Percentiles rank a stretch among this genome's conserved stretches.
phyloP scores from a whole-genome alignment of 2,888 invertebrate species.

The Cephalotes varians region DNA sequence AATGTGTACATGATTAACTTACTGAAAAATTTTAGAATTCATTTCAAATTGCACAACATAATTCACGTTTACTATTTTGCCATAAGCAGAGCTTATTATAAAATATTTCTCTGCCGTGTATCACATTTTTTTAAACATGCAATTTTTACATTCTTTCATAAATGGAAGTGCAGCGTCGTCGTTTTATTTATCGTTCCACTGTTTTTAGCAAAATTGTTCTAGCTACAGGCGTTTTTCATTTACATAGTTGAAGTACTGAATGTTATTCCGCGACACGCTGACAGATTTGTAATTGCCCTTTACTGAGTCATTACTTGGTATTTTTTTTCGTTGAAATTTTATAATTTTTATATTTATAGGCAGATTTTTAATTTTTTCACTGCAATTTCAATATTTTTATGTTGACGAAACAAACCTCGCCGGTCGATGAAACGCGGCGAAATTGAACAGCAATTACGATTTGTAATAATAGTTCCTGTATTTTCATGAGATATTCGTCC shows the following conservation, averaged over 20 bases:
- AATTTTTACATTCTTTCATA: slow-evolving; percentile 22
- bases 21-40: neutral
- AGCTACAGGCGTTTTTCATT: slow-evolving; percentile 29
- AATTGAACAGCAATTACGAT: slow-evolving; percentile 3
- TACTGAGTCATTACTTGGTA: neutral
- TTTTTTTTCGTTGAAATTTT: slow-evolving; percentile 2
- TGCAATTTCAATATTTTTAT: neutral
- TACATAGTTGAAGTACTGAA: slow-evolving; percentile 25
- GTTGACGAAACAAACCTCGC: neutral
- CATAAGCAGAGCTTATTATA: slow-evolving; percentile 15
- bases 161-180: slow-evolving; percentile 3
- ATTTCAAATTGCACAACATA: neutral
- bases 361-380: neutral
- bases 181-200: slow-evolving; percentile 20
- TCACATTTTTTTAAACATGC: slow-evolving; percentile 14
- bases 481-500: neutral
- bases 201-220: slow-evolving; percentile 40
- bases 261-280: slow-evolving; percentile 34
- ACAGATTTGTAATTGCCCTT: slow-evolving; percentile 40
- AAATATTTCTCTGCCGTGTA: neutral
- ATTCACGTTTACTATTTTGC: neutral
- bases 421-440: neutral
- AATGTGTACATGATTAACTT: neutral
- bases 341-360: slow-evolving; percentile 17
- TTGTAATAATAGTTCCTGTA: neutral